Evolutionary conservation across 2,113 vertebrate genomes (phyloP).

Genomic region (Semicossyphus pulcher): DNA sequence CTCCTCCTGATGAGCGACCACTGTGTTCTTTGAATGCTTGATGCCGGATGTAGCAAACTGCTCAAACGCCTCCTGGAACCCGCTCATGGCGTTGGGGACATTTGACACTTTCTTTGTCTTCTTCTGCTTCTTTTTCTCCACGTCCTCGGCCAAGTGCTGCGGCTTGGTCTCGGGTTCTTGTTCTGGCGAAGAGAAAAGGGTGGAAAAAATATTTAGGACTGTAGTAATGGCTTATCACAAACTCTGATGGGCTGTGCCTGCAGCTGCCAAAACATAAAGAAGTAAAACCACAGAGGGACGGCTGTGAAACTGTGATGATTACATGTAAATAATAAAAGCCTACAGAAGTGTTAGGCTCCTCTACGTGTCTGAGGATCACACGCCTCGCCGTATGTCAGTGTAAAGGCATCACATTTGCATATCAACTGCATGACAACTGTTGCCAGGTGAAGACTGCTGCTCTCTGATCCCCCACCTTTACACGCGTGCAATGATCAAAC

Average conservation of each 20-base stretch:
- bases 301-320: neutral
- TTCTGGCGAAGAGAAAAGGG: conserved; percentile 8
- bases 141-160: conserved; percentile 41
- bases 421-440: neutral
- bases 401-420: neutral
- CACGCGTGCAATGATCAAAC: too few relatives aligned
- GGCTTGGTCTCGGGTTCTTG: conserved; percentile 40
- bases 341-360: neutral
- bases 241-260: neutral
- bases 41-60: conserved; percentile 78
- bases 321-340: neutral
- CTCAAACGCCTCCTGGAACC: conserved; percentile 88
- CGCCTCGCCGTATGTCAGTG: too few relatives aligned
- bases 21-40: neutral
- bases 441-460: too few relatives aligned
- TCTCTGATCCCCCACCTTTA: too few relatives aligned
- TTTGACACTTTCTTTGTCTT: conserved; percentile 69
- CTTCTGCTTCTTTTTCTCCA: conserved; percentile 73
- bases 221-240: neutral
- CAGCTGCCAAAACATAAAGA: neutral
- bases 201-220: neutral
- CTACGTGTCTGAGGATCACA: too few relatives aligned
- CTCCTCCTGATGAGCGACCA: neutral
- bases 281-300: neutral
- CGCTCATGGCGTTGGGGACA: conserved; percentile 45